Base-by-base conservation (phyloP, 2,888 invertebrate species). In the Callinectes sapidus region DNA sequence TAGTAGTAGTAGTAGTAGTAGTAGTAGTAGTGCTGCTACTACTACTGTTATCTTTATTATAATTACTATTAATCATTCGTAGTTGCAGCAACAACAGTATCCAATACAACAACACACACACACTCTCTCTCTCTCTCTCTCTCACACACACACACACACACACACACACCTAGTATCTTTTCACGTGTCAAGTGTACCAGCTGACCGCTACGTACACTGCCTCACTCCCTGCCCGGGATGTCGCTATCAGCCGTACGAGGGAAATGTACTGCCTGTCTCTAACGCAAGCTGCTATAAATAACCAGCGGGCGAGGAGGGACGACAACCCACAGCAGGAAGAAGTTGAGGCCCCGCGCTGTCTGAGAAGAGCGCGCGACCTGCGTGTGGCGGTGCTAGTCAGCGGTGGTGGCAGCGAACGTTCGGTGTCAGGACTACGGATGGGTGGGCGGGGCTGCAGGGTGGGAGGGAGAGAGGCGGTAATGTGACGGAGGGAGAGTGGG, bases 51-150 rank as follows among this genome's bases (percentile, higher is more conserved):
- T 61, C 23, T 1, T 61, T 61, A 61, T 16, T 23, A 18, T 61
- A 18, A 23, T 61, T 23, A 61, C 6, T 61, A 61, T 61, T 61
- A 5, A 61, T 61, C 23, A 61, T 61, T 61, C 18, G 61, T 23
- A 61, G 61, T 48, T 48, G 10, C 61, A 23, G 23, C 85, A 85
- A 16, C 18, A 35, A 6, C 32, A 85, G 39, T 85, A 32, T 85
- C 28, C 16, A 61, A 18, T 3, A 61, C 61, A 61, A 5, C 18
- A 5, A 23, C 23, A 61, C n/a, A 28, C 88, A 55, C 88, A 55
- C 88, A 32, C 85, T 85, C 85, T 85, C 35, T 81, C 81, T 81
- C 81, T 81, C 81, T 81, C 81, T 81, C 81, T 81, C 81, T 81
- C 81, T 81, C 85, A 23, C 85, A 32, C 85, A 85, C 39, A 32